Evolutionary conservation across 2,888 invertebrate species (phyloP), one percentile per base, ranked within the genome.

Genomic region (Drosophila ezoana): DNA sequence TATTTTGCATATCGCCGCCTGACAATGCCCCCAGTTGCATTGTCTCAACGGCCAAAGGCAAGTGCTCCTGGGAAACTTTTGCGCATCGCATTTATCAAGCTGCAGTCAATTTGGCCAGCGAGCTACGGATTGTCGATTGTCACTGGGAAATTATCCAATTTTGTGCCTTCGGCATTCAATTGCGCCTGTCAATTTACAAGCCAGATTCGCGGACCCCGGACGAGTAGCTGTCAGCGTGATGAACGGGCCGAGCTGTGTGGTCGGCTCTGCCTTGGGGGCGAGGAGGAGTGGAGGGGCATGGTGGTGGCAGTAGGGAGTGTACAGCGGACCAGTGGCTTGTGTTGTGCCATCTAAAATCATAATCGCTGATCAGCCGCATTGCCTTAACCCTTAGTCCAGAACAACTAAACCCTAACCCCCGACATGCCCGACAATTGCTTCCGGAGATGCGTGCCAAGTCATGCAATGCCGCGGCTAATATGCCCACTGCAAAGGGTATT

Each of bases 91-190:
- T 91, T 90, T 91, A 91, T 91, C 91, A 91, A 77, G 72, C 86
- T 82, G 82, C 89, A 80, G 75, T 65, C 70, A 63, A 68, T 77
- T 80, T 72, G 73, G 69, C 70, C 65, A 57, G 35, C 32, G 61
- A 40, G 57, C 70, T 45, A 33, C 62, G 51, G 51, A 64, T 41
- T 80, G 40, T 16, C 89, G 87, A 88, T 90, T 91, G 91, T 89
- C 92, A 90, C 90, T 86, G 91, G 91, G 91, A 91, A 91, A 91
- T 91, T 90, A 91, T 90, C 91, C 92, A 91, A 91, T 91, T 91
- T 90, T 88, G 89, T 90, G 86, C 67, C 41, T 84, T 83, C 82
- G 28, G 89, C 89, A 91, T 91, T 91, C 89, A 90, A 91, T 91
- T 91, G 69, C 81, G 76, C 70, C 83, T 90, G 90, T 91, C 91